Conservation (phyloP, 2,113 vertebrate species). For the Aramus guarauna region DNA sequence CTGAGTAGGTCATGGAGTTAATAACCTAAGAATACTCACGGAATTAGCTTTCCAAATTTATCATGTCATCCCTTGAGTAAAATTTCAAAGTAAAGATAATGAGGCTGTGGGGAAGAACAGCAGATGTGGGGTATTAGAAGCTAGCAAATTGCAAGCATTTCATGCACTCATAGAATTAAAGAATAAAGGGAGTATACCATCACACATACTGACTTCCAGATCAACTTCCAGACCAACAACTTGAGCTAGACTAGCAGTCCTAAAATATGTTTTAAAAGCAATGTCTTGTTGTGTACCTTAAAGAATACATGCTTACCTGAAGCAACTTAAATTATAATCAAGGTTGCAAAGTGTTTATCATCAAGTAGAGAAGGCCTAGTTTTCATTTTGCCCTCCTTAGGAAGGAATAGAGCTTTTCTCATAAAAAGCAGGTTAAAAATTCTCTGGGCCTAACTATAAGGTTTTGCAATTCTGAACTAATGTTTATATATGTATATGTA, state of each 20-base stretch:
- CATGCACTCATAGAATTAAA: background rate
- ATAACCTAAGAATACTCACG: conserved; percentile 27
- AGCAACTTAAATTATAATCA: background rate
- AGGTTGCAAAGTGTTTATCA: background rate
- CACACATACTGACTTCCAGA: background rate
- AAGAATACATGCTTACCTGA: background rate
- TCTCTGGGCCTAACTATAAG: background rate
- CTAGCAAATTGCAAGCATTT: background rate
- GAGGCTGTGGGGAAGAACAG: background rate
- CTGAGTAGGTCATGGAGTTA: conserved; percentile 38
- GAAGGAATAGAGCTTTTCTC: background rate
- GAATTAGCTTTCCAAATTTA: conserved; percentile 53
- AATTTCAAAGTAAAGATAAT: conserved; percentile 45
- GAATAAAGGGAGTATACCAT: background rate
- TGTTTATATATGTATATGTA: too few species aligned
- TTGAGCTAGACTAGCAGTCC: background rate
- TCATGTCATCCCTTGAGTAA: conserved; percentile 15
- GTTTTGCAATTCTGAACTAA: background rate
- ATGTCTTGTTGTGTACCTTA: background rate
- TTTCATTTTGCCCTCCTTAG: background rate
- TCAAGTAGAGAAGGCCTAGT: background rate
- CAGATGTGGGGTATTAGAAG: background rate
- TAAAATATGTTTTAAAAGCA: background rate
- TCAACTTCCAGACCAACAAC: too few species aligned
- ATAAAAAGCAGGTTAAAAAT: background rate